phyloP scores from a whole-genome alignment of 2,888 invertebrate species.

The Cryptophagus acutangulus region DNA sequence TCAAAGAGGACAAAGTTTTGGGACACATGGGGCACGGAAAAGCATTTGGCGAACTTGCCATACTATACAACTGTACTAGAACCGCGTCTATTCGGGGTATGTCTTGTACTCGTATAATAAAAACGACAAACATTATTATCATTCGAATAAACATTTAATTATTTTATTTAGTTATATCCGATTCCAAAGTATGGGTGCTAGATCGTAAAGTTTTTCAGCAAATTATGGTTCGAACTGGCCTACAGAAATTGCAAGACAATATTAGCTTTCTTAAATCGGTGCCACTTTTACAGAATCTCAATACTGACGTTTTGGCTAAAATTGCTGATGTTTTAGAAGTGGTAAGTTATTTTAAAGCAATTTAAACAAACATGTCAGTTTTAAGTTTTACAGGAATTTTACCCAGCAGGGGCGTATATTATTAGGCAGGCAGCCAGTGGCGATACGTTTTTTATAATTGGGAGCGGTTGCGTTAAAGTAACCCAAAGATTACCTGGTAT shows the following conservation, averaged over 20 bases:
- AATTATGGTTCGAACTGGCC: slow-evolving; percentile 67
- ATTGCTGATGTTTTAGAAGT: slow-evolving; percentile 68
- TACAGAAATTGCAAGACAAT: slow-evolving; percentile 62
- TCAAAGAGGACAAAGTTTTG: slow-evolving; percentile 58
- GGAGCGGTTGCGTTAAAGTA: slow-evolving; percentile 55
- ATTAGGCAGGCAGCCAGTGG: slow-evolving; percentile 61
- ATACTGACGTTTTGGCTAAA: slow-evolving; percentile 57
- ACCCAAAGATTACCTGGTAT: slow-evolving; percentile 49
- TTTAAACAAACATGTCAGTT: no score
- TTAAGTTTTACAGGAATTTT: slow-evolving; percentile 56
- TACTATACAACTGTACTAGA: slow-evolving; percentile 68
- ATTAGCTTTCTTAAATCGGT: slow-evolving; percentile 62
- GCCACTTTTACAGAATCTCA: slow-evolving; percentile 55
- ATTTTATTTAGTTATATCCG: slow-evolving; percentile 51
- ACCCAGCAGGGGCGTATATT: slow-evolving; percentile 58
- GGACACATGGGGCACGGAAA: slow-evolving; percentile 63
- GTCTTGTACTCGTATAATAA: no score
- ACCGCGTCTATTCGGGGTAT: slow-evolving; percentile 64
- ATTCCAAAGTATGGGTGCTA: slow-evolving; percentile 64
- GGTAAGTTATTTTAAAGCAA: slow-evolving; percentile 49
- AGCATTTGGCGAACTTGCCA: slow-evolving; percentile 67
- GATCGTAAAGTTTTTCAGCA: slow-evolving; percentile 64
- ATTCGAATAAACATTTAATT: no score
- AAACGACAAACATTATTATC: neutral
- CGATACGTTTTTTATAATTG: slow-evolving; percentile 63